Percentiles rank a stretch among this genome's conserved stretches.
These are phyloP conservation scores for Drosophila funebris DNA, from an alignment of 1,140 invertebrate genomes.

Conservation along the genomic window DNA sequence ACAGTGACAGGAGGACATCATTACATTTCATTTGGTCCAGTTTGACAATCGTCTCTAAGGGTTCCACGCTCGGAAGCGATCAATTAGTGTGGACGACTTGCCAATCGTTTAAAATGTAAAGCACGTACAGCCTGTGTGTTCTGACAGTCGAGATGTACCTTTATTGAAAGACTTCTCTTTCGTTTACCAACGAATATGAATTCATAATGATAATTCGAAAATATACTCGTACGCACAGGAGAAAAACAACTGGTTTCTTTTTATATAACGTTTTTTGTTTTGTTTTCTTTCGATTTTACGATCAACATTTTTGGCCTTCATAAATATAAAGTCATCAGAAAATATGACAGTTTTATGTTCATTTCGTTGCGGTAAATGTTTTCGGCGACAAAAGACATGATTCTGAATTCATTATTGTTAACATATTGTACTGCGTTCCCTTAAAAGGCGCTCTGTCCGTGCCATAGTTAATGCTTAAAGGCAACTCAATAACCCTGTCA, in stretches of 20 bases:
- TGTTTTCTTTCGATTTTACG: conserved; percentile 25
- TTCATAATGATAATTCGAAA: conserved; percentile 72
- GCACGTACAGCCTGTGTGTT: conserved; percentile 83
- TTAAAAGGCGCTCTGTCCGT: conserved; percentile 33
- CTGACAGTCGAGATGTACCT: conserved; percentile 51
- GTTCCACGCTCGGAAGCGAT: conserved; percentile 73
- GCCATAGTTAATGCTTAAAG: not conserved
- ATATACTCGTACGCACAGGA: conserved; percentile 6
- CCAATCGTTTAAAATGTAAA: conserved; percentile 79
- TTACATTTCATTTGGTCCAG: conserved; percentile 51
- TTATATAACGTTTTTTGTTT: no score
- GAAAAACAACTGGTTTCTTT: conserved; percentile 70
- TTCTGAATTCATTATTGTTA: conserved; percentile 76
- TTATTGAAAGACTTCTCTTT: conserved; percentile 12
- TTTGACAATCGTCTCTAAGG: conserved; percentile 40
- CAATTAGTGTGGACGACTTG: conserved; percentile 79
- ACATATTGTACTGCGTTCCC: conserved; percentile 51
- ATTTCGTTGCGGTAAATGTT: conserved; percentile 80
- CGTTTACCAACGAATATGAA: conserved; percentile 61
- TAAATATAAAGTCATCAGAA: conserved; percentile 83
- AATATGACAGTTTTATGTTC: conserved; percentile 81
- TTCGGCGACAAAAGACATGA: conserved; percentile 79
- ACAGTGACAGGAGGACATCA: conserved; percentile 68
- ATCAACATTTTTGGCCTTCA: conserved; percentile 81
- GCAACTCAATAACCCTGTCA: conserved; percentile 14